These are phyloP conservation scores for Achroia grisella DNA, from an alignment of 1,140 invertebrate species.

Conservation along the genomic window DNA sequence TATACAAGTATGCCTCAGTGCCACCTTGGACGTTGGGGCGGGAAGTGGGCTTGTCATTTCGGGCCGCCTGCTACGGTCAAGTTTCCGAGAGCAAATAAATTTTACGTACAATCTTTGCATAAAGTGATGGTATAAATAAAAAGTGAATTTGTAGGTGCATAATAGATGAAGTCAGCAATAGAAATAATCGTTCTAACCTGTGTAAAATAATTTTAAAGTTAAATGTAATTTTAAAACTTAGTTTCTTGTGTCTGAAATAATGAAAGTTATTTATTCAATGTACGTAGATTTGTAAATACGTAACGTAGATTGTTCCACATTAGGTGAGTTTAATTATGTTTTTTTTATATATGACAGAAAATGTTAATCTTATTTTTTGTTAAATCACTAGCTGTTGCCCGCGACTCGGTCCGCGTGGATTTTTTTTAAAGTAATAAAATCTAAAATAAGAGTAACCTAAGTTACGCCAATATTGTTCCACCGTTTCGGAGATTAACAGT, in stretches of 20 bases:
- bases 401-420: too few relatives aligned
- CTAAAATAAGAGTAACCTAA: too few relatives aligned
- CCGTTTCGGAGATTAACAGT: too few relatives aligned
- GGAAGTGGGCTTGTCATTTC: constrained; percentile 5
- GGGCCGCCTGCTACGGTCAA: constrained; percentile 2
- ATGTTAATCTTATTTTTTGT: too few relatives aligned
- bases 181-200: constrained; percentile 1
- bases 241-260: too few relatives aligned
- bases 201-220: neutral
- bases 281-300: neutral
- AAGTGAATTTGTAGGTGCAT: neutral
- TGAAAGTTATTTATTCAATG: too few relatives aligned
- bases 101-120: neutral
- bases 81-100: constrained; percentile 20
- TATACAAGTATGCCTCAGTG: constrained; percentile 38
- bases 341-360: too few relatives aligned
- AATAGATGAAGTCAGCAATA: neutral
- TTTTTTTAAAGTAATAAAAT: too few relatives aligned
- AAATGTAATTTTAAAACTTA: neutral
- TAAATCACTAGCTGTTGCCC: too few relatives aligned
- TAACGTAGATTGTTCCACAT: neutral
- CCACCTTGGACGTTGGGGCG: constrained; percentile 30
- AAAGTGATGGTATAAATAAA: constrained; percentile 1
- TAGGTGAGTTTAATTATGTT: neutral
- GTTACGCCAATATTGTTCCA: too few relatives aligned